Evolutionary conservation across 2,888 invertebrate species (phyloP).

Genomic region (Coremacera marginata): DNA sequence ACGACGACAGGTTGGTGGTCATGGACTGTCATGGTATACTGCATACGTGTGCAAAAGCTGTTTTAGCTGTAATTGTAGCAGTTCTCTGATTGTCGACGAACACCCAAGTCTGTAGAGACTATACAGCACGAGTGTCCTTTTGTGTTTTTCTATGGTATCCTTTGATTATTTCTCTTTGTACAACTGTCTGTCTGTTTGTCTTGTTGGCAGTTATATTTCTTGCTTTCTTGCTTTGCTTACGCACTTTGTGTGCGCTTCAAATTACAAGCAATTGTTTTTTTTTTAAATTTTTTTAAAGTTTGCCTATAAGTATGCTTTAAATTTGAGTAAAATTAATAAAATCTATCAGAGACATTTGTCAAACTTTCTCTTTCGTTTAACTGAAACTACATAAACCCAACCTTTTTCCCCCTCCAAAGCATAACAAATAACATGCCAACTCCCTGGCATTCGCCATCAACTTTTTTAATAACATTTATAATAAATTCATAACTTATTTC

Average conservation of each 20-base stretch:
- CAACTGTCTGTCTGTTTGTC: background rate
- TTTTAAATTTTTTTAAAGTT: background rate
- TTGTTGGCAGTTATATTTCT: background rate
- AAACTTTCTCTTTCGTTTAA: slow-evolving; percentile 11
- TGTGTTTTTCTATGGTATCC: slow-evolving; percentile 34
- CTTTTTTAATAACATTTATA: slow-evolving; percentile 5
- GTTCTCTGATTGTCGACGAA: background rate
- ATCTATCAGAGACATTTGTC: background rate
- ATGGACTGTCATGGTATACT: no score
- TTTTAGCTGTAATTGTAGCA: background rate
- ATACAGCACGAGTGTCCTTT: slow-evolving; percentile 15
- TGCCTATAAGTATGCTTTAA: background rate
- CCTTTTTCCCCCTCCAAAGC: slow-evolving; percentile 45
- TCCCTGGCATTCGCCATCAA: background rate
- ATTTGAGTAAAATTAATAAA: background rate
- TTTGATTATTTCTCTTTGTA: slow-evolving; percentile 4
- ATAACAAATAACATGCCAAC: background rate
- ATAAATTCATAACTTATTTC: slow-evolving; percentile 38
- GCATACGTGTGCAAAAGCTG: background rate
- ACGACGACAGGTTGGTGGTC: background rate
- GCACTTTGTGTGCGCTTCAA: slow-evolving; percentile 15
- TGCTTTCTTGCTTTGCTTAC: slow-evolving; percentile 16
- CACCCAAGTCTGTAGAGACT: background rate
- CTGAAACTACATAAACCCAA: background rate
- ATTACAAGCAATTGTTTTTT: background rate